Conservation (phyloP, 2,888 invertebrate species). For the Escarpia spicata region DNA sequence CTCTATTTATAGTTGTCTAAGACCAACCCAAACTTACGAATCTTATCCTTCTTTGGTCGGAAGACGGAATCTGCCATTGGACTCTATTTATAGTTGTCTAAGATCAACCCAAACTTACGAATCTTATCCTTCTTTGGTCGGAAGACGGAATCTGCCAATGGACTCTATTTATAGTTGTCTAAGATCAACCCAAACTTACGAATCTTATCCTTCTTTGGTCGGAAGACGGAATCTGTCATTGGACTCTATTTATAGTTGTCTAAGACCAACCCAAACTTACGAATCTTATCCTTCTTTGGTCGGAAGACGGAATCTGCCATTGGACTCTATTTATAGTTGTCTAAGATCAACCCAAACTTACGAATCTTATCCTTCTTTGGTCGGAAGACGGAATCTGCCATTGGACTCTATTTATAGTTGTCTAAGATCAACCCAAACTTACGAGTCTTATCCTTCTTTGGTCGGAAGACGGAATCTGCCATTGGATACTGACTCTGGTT, state of each 20-base stretch:
- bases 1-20: no score
- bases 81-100: background rate
- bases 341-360: background rate
- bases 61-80: constrained; percentile 58
- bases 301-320: constrained; percentile 58
- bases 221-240: constrained; percentile 57
- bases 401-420: constrained; percentile 44
- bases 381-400: constrained; percentile 58
- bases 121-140: constrained; percentile 51
- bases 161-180: constrained; percentile 39
- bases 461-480: constrained; percentile 58
- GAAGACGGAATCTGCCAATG: constrained; percentile 58
- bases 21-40: background rate
- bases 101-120: background rate
- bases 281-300: constrained; percentile 49
- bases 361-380: constrained; percentile 49
- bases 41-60: constrained; percentile 52
- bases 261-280: background rate
- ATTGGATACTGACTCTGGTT: constrained; percentile 50
- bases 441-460: constrained; percentile 47
- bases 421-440: background rate
- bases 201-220: constrained; percentile 50
- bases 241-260: constrained; percentile 42
- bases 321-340: constrained; percentile 42
- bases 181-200: background rate